Evolutionary conservation across 2,888 invertebrate species (phyloP).

Genomic region (Xestia sexstrigata): DNA sequence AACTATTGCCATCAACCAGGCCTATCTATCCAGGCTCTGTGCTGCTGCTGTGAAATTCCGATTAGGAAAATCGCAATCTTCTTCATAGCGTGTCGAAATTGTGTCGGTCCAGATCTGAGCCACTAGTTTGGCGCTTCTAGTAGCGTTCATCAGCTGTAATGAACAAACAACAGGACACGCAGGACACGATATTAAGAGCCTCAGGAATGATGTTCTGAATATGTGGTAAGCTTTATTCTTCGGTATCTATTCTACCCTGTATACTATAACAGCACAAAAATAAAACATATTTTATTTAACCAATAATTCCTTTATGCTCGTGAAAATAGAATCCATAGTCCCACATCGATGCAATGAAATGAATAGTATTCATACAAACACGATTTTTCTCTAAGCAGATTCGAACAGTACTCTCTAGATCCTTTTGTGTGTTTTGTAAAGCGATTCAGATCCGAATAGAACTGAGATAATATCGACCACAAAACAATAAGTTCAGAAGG

Average conservation of each 20-base stretch:
- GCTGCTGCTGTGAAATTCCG: too few relatives aligned
- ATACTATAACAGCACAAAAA: neutral
- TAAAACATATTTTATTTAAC: neutral
- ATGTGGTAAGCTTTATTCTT: too few relatives aligned
- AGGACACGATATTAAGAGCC: too few relatives aligned
- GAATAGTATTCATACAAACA: conserved; percentile 36
- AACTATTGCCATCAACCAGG: neutral
- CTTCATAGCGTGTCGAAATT: too few relatives aligned
- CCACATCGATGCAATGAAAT: conserved; percentile 24
- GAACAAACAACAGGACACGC: too few relatives aligned
- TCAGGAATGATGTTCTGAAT: too few relatives aligned
- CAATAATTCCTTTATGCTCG: conserved; percentile 6
- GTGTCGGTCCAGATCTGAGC: too few relatives aligned
- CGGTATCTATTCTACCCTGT: too few relatives aligned
- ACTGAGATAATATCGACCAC: conserved; percentile 25
- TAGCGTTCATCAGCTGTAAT: too few relatives aligned
- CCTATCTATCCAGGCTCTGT: too few relatives aligned
- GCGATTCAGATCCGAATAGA: conserved; percentile 44
- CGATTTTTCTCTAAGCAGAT: conserved; percentile 43
- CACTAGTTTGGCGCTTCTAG: too few relatives aligned
- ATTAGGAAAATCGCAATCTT: too few relatives aligned
- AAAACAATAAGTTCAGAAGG: neutral
- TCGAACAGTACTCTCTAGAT: conserved; percentile 34
- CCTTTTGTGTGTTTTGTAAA: conserved; percentile 49
- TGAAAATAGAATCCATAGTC: conserved; percentile 7